Conservation (phyloP, 1,140 invertebrate genomes). For the Listronotus bonariensis region DNA sequence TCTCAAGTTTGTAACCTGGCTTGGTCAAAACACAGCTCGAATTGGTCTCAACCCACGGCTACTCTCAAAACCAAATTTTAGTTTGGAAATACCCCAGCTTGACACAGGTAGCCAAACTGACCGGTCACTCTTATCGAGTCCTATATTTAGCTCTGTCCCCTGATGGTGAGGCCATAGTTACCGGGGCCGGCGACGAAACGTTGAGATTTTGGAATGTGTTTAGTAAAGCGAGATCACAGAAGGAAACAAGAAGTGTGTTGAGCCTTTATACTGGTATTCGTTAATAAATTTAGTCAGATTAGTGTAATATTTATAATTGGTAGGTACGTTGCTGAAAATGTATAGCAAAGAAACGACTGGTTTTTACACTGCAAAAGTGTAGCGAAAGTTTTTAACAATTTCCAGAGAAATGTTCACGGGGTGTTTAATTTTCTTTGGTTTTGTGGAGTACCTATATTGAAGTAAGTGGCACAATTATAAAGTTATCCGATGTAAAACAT, state of each 20-base stretch:
- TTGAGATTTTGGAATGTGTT: conserved; percentile 99
- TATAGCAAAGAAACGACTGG: no score
- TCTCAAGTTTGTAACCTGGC: conserved; percentile 98
- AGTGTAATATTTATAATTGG: no score
- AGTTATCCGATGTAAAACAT: no score
- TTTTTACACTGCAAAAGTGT: no score
- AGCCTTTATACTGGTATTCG: conserved; percentile 94
- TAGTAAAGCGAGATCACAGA: conserved; percentile 93
- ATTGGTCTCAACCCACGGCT: conserved; percentile 97
- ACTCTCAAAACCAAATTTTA: conserved; percentile 99
- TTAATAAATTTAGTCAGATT: conserved; percentile 41
- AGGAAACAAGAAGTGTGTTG: conserved; percentile 95
- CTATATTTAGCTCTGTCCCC: conserved; percentile 97
- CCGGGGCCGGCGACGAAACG: conserved; percentile 98
- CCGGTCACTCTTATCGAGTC: conserved; percentile 96
- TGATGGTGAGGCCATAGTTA: conserved; percentile 98
- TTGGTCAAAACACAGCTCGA: conserved; percentile 99
- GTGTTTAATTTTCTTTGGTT: no score
- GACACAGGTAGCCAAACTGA: conserved; percentile 96
- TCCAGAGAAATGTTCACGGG: no score
- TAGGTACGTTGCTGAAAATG: no score
- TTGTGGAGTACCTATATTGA: no score
- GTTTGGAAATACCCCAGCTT: conserved; percentile 99
- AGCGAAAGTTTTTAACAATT: no score
- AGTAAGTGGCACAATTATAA: no score